A percentile compares a stretch with the other conserved stretches of the same genome.
Evolutionary conservation across 2,113 vertebrate species (phyloP).

Genomic region (Bos taurus): DNA sequence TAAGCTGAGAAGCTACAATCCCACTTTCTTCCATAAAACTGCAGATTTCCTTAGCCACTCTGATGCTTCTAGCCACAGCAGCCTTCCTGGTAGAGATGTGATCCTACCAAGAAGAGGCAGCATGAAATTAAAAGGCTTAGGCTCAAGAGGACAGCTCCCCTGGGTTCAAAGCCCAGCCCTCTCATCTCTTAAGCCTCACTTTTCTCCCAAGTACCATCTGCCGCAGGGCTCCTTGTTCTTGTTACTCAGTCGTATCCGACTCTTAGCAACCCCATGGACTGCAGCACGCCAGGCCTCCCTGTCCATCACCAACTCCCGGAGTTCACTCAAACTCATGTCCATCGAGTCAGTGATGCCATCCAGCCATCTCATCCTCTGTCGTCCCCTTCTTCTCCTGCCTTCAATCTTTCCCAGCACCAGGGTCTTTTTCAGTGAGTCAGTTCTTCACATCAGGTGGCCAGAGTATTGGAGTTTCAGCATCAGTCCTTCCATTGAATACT

Average conservation of each 20-base stretch:
- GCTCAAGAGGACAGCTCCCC: too few relatives aligned
- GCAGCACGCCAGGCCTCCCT: not conserved
- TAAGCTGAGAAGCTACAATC: constrained; percentile 89
- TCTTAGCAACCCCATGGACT: not conserved
- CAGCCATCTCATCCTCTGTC: not conserved
- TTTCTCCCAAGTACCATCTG: not conserved
- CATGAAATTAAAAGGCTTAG: not conserved
- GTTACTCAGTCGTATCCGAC: not conserved
- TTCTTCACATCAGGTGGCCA: not conserved
- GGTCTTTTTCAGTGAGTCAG: not conserved
- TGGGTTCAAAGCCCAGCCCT: accelerated
- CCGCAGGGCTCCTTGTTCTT: not conserved
- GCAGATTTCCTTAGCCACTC: constrained; percentile 91
- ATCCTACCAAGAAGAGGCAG: not conserved
- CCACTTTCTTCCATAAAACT: constrained; percentile 91
- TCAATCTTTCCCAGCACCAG: not conserved
- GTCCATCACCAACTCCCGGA: not conserved
- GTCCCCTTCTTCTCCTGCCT: not conserved
- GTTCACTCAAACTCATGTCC: not conserved
- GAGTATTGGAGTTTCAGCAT: not conserved
- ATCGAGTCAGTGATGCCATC: not conserved
- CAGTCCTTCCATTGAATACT: not conserved
- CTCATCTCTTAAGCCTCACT: too few relatives aligned
- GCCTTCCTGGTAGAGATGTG: not conserved
- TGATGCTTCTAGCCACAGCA: constrained; percentile 72